Evolutionary conservation across 2,797 vertebrate species (phyloP), one percentile per base, ranked within the genome.

Genomic region (Arrhamphus sclerolepis): DNA sequence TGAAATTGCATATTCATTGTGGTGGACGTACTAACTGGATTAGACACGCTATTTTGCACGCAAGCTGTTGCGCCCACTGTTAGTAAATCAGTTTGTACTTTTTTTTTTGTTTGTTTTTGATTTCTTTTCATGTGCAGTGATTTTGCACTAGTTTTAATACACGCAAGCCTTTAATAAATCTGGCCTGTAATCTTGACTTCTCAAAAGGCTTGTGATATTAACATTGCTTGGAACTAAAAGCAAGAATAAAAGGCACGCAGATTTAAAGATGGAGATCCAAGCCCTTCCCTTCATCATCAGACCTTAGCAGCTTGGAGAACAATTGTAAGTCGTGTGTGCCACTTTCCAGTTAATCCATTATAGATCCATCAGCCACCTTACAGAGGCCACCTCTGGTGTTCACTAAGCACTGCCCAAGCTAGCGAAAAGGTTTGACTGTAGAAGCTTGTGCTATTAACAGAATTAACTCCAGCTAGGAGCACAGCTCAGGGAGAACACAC

Each of bases 381-480:
- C 79, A 78, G 80, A 81, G 70, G 54, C 81, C 78, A 74, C 74
- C 78, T 72, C 70, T 80, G 73, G 67, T 77, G 78, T 82, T 83
- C 56, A 53, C 71, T 72, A 72, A 70, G 76, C 61, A 22, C 62
- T 50, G 77, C 71, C 72, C 69, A 75, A 77, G 76, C 79, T 67
- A 71, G 59, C 22, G 52, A 76, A 80, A 61, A 62, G 72, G 63
- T 80, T 80, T 76, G 83, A 85, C 83, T 71, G 78, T 66, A 78
- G 90, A 87, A 83, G 87, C 82, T 81, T 62, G 76, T 82, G 90
- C 91, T 92, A 92, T 92, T 93, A 93, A 92, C 90, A 85, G 90
- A 93, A 93, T 93, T 93, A 93, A 92, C 87, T 93, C 88, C 89
- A 87, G 87, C 91, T 87, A 92, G 90, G 84, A 92, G 86, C 81